Percentiles rank a stretch among this genome's conserved stretches.
phyloP scores from a whole-genome alignment of 2,797 vertebrate genomes.

The Enteromius fasciolatus region DNA sequence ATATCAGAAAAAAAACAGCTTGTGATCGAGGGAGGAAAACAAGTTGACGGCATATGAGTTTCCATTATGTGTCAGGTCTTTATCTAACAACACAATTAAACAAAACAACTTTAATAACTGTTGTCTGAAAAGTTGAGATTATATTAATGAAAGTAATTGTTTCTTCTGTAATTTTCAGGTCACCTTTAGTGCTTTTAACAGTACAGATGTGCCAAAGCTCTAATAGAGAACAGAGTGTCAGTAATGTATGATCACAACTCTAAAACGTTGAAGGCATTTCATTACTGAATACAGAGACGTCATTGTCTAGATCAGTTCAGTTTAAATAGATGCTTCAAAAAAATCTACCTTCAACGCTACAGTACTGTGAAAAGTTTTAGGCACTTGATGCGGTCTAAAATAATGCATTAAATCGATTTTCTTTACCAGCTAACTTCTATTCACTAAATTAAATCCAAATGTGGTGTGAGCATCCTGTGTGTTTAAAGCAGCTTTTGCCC shows the following conservation, averaged over 20 bases:
- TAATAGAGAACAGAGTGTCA: too few species aligned
- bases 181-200: too few species aligned
- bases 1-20: background rate
- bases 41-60: background rate
- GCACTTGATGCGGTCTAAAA: background rate
- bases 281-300: too few species aligned
- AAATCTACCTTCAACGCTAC: too few species aligned
- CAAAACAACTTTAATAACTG: background rate
- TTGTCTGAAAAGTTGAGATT: background rate
- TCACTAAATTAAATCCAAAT: background rate
- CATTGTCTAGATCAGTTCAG: too few species aligned
- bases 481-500: background rate
- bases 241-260: too few species aligned
- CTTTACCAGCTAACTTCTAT: background rate
- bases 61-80: background rate
- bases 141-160: background rate
- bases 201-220: too few species aligned
- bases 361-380: background rate
- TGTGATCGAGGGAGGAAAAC: background rate
- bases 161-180: background rate
- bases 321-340: too few species aligned
- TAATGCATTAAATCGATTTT: background rate
- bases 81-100: background rate
- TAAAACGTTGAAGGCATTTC: too few species aligned
- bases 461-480: background rate